Evolutionary conservation across 2,113 vertebrate species (phyloP).

Genomic region (Sinocyclocheilus anophthalmus): DNA sequence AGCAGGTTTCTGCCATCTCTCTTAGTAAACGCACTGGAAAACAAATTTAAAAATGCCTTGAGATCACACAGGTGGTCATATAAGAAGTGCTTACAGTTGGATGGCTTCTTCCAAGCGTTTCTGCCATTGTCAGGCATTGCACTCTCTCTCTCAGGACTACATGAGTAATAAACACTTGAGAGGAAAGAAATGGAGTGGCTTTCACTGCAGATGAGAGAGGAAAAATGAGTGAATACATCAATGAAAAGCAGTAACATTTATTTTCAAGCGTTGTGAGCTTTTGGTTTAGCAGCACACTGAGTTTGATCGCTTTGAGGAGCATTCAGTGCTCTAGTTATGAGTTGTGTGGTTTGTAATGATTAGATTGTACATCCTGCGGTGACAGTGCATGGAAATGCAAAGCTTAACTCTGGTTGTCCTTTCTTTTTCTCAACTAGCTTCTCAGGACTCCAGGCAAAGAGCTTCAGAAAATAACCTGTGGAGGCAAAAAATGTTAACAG

Average conservation of each 20-base stretch:
- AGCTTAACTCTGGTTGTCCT: neutral
- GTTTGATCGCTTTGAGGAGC: neutral
- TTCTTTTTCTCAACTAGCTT: neutral
- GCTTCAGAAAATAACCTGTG: neutral
- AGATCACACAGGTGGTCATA: constrained; percentile 8
- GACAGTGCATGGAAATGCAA: neutral
- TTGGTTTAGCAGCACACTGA: neutral
- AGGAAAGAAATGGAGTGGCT: constrained; percentile 13
- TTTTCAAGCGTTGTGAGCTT: neutral
- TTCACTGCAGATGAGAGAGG: neutral
- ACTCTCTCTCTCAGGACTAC: neutral
- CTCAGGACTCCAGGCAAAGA: neutral
- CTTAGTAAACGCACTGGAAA: constrained; percentile 69
- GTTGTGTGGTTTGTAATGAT: constrained; percentile 9
- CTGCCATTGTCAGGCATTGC: neutral
- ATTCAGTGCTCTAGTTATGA: neutral
- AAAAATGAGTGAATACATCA: neutral
- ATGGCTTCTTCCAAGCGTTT: neutral
- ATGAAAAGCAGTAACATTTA: neutral
- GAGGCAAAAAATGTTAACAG: neutral
- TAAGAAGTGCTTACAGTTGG: neutral
- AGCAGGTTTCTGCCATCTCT: constrained; percentile 63
- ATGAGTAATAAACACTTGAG: neutral
- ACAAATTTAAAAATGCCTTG: constrained; percentile 65
- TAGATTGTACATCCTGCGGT: neutral